phyloP scores from a whole-genome alignment of 2,113 vertebrate genomes.

The Australoheros scitulus region DNA sequence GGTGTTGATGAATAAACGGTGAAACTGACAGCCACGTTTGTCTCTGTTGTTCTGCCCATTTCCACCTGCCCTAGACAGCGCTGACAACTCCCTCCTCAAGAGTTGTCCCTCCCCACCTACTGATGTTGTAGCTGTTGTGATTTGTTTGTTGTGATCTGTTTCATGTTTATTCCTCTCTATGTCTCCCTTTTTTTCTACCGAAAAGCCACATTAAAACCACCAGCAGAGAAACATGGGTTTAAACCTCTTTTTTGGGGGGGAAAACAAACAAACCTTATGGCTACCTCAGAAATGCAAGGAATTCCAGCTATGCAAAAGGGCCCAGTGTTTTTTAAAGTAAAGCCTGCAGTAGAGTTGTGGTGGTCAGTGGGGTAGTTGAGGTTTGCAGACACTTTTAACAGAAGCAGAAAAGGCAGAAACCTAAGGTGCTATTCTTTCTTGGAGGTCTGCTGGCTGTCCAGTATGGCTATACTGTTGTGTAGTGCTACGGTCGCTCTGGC shows the following conservation, averaged over 20 bases:
- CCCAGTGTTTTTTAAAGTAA: constrained; percentile 66
- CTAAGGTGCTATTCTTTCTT: constrained; percentile 78
- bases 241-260: constrained; percentile 66
- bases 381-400: constrained; percentile 58
- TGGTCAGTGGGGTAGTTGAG: constrained; percentile 29
- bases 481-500: constrained; percentile 59
- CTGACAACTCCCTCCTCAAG: constrained; percentile 14
- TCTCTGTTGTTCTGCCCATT: constrained; percentile 78
- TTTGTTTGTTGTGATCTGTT: constrained; percentile 47
- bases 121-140: constrained; percentile 41
- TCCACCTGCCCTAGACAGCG: constrained; percentile 31
- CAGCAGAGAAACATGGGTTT: constrained; percentile 80
- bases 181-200: constrained; percentile 36
- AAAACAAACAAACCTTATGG: constrained; percentile 64
- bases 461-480: constrained; percentile 58
- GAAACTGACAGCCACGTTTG: constrained; percentile 86
- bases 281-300: constrained; percentile 80
- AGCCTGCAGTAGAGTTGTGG: constrained; percentile 50
- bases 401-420: constrained; percentile 64
- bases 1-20: constrained; percentile 88
- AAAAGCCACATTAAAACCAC: constrained; percentile 73
- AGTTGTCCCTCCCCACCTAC: constrained; percentile 10
- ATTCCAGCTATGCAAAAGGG: constrained; percentile 53
- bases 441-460: constrained; percentile 69
- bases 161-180: constrained; percentile 44